Conservation (phyloP, 2,113 vertebrate species). For the Pterophyllum scalare region DNA sequence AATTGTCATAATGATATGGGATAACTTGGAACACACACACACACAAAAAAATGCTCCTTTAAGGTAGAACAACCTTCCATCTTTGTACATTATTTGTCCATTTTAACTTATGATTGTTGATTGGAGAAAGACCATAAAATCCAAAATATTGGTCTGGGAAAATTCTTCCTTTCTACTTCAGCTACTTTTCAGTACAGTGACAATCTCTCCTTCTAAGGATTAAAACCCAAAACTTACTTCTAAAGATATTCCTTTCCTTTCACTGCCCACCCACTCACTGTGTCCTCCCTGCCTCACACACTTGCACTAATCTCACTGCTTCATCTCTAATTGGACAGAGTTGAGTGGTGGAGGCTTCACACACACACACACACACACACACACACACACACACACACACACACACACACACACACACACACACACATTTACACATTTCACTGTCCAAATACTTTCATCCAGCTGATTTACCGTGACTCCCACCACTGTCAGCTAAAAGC, state of each 20-base stretch:
- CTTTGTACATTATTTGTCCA: background rate
- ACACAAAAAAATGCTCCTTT: background rate
- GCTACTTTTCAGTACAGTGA: constrained; percentile 38
- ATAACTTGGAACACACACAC: background rate
- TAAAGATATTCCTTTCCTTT: constrained; percentile 55
- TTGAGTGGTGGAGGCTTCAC: constrained; percentile 30
- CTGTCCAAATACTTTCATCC: constrained; percentile 36
- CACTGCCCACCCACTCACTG: constrained; percentile 52
- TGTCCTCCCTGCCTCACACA: constrained; percentile 31
- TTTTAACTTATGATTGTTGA: background rate
- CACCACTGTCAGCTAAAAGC: constrained; percentile 47
- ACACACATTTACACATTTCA: constrained; percentile 8
- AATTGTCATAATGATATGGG: background rate
- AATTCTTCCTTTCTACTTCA: constrained; percentile 8
- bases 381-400: background rate
- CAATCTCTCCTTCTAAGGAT: constrained; percentile 53
- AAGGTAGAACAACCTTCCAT: background rate
- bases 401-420: background rate
- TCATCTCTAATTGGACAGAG: constrained; percentile 77
- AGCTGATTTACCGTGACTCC: constrained; percentile 49
- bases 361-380: background rate
- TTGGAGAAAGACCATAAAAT: background rate
- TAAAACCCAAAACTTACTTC: constrained; percentile 57
- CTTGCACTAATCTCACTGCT: constrained; percentile 67
- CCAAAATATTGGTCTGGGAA: constrained; percentile 11